Base-by-base conservation (phyloP, 2,113 vertebrate species). In the Isurus oxyrinchus region DNA sequence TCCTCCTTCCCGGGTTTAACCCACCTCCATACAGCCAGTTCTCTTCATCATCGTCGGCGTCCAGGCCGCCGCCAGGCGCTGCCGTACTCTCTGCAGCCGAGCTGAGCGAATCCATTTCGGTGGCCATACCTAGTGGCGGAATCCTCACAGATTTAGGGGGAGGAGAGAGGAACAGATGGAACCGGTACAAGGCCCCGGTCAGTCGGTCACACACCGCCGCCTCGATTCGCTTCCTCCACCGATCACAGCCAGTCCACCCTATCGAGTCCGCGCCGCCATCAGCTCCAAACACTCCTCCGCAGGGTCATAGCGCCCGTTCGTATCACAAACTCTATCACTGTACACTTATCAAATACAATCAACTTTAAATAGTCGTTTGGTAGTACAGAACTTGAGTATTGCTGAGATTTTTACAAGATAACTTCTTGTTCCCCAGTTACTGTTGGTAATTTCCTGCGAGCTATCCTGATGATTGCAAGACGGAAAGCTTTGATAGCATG, bases 1-100 rank as follows among this genome's bases (percentile, higher is more conserved):
- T 21, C 40, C 2, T 25, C 86, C 21, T 40, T 14, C 81, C 40
- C 88, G 49, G 88, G 88, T 2, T 44, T 57, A 11, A 96, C 97
- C 96, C 97, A 97, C 97, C 98, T 84, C 98, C 97, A 96, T 98
- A 98, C 49, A 98, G 97, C 98, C 98, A 98, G 53, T 97, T 97
- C 96, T 98, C 97, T 96, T 98, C 97, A 69, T 98, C 97, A 57
- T 97, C 96, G 96, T 97, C 97, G 96, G 97, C 96, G 96, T 97
- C 97, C 96, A 96, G 96, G n/a, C 93, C 93, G n/a, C 96, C 96
- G 44, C 96, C 96, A 88, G 96, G 67, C 57, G 96, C 96, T 88
- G 87, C 59, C 66, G 57, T 87, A 6, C 97, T 93, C 40, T 96
- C 96, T 57, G 63, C 72, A 40, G 61, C 81, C 35, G 97, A 96